Percentiles rank a stretch among this genome's conserved stretches.
Conservation (phyloP, 1,140 invertebrate genomes). For the Drosophila cardini region DNA sequence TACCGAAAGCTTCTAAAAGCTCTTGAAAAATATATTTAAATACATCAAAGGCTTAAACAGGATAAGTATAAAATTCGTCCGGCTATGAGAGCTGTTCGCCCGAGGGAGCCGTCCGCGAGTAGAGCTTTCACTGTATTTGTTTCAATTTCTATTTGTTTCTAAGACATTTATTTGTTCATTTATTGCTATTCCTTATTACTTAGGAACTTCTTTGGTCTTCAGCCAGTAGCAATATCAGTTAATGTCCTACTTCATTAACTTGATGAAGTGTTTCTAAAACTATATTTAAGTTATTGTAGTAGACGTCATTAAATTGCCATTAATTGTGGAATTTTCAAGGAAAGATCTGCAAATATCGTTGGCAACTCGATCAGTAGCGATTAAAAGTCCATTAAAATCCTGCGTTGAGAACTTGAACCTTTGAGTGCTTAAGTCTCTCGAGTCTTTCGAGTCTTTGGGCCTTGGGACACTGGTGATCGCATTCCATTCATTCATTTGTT, state of each 20-base stretch:
- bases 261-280: not conserved
- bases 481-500: constrained; percentile 9
- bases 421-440: no score
- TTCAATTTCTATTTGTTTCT: no score
- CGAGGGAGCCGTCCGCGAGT: no score
- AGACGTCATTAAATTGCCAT: constrained; percentile 64
- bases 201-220: no score
- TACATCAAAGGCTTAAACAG: no score
- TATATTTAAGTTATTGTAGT: not conserved
- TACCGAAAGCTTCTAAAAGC: no score
- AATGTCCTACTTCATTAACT: not conserved
- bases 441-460: not conserved
- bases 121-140: no score
- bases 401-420: not conserved
- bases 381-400: constrained; percentile 31
- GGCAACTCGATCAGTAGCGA: constrained; percentile 19
- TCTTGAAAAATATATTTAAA: no score
- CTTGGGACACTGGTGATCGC: constrained; percentile 1
- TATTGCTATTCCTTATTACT: no score
- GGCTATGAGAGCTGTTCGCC: no score
- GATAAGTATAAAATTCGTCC: no score
- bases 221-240: not conserved
- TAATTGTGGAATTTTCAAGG: constrained; percentile 50
- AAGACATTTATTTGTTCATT: no score
- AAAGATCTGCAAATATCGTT: not conserved